A percentile compares a stretch with the other conserved stretches of the same genome.
These are phyloP conservation scores for Myzus persicae DNA, from an alignment of 1,140 invertebrate species.

Conservation along the genomic window DNA sequence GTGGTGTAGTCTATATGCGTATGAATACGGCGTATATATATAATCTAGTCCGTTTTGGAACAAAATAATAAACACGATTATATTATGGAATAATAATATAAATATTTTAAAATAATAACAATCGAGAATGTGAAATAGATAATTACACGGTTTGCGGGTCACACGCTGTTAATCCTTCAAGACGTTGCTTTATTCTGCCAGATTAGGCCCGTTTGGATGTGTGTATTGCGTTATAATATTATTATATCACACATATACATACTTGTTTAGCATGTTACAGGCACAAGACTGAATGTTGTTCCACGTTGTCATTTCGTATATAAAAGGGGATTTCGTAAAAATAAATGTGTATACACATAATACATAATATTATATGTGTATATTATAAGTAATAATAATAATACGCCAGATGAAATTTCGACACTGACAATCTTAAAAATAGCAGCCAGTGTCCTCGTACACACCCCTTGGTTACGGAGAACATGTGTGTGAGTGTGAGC, in stretches of 20 bases:
- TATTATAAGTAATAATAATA: background rate
- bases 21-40: background rate
- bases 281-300: background rate
- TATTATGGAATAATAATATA: background rate
- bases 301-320: background rate
- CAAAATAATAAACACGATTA: background rate
- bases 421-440: slow-evolving; percentile 1
- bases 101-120: background rate
- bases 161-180: background rate
- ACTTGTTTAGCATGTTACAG: background rate
- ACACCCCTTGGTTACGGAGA: background rate
- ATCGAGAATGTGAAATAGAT: slow-evolving; percentile 8
- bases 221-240: background rate
- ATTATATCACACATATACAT: background rate
- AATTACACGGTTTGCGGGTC: background rate
- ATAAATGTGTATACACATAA: background rate
- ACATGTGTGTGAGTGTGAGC: background rate
- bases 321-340: background rate
- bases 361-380: background rate
- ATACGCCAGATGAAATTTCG: background rate
- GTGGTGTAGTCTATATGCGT: background rate
- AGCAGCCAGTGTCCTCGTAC: background rate
- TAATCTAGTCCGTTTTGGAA: background rate
- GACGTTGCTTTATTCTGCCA: background rate
- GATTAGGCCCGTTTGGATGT: background rate